phyloP scores from a whole-genome alignment of 1,140 invertebrate species.

The Subanguina moxae region DNA sequence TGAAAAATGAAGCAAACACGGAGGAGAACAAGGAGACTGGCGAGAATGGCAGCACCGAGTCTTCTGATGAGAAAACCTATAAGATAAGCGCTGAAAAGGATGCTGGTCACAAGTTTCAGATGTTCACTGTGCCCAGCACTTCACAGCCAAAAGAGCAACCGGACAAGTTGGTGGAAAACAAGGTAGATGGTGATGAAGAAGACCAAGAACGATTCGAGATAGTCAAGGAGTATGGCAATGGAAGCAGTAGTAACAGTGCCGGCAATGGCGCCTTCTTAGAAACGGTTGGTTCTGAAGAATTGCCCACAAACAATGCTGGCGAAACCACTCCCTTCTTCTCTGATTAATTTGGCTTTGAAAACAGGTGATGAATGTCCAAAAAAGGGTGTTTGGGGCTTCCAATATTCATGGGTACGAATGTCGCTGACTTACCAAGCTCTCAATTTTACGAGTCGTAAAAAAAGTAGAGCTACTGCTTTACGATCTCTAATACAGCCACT shows the following conservation, averaged over 20 bases:
- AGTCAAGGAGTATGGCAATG: not conserved
- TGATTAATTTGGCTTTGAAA: not conserved
- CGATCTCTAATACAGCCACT: no score
- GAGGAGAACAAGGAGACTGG: no score
- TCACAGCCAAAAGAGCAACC: not conserved
- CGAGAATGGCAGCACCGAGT: no score
- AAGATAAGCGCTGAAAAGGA: no score
- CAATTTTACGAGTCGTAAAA: no score
- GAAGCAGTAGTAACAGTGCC: not conserved
- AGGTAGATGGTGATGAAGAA: slow-evolving; percentile 2
- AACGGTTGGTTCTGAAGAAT: slow-evolving; percentile 26
- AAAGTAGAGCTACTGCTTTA: no score
- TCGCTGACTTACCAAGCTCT: no score
- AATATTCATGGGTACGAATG: no score
- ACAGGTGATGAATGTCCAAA: no score
- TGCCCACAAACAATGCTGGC: not conserved
- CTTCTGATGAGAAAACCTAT: no score
- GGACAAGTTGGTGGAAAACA: not conserved
- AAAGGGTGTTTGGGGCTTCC: no score
- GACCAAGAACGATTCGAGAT: slow-evolving; percentile 6
- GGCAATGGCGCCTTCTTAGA: slow-evolving; percentile 13
- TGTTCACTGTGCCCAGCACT: not conserved
- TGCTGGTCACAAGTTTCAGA: not conserved
- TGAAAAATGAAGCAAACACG: no score
- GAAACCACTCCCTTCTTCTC: slow-evolving; percentile 1